Evolutionary conservation across 2,888 invertebrate species (phyloP).

Genomic region (Rhorus exstirpatorius): DNA sequence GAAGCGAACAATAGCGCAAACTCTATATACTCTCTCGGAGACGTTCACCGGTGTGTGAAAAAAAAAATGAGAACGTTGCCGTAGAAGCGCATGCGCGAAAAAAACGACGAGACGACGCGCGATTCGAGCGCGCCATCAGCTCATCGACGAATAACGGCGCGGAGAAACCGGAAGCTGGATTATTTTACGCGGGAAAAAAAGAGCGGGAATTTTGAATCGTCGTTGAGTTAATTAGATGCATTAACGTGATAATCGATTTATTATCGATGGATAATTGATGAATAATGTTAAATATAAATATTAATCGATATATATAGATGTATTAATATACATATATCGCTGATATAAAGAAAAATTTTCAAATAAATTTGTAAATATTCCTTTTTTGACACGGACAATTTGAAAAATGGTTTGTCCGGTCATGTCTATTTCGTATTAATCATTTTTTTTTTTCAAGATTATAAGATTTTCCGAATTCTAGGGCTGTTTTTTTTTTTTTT

Average conservation of each 20-base stretch:
- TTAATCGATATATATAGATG: no score
- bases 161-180: no score
- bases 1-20: conserved; percentile 15
- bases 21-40: not conserved
- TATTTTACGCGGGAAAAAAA: conserved; percentile 25
- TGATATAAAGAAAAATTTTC: not conserved
- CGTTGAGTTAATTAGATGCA: not conserved
- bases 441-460: not conserved
- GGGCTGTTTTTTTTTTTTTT: not conserved
- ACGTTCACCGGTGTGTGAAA: conserved; percentile 30
- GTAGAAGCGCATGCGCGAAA: conserved; percentile 11
- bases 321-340: no score
- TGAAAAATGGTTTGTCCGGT: no score
- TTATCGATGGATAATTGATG: not conserved
- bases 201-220: conserved; percentile 26
- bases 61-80: not conserved
- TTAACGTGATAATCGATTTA: not conserved
- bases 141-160: conserved; percentile 9
- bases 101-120: not conserved
- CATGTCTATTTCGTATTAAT: not conserved
- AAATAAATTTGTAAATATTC: no score
- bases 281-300: not conserved
- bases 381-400: no score
- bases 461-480: not conserved
- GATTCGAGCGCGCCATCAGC: not conserved